phyloP scores from a whole-genome alignment of 2,113 vertebrate genomes.

The Recurvirostra avosetta region DNA sequence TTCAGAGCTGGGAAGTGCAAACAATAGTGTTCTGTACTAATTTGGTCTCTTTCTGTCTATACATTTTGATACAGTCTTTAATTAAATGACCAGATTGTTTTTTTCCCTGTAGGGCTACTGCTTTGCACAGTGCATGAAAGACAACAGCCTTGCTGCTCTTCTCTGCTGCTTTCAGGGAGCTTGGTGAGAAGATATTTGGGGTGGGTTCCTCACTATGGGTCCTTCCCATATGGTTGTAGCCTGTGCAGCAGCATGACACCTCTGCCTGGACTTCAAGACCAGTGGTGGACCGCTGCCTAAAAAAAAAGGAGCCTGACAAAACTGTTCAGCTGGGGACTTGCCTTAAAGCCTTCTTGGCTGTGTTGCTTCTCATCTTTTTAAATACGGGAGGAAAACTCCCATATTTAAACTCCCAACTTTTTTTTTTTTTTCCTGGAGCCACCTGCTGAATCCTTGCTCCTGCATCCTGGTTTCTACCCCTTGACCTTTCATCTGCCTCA shows the following conservation, averaged over 20 bases:
- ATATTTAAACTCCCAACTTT: background rate
- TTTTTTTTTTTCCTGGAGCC: background rate
- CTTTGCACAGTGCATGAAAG: background rate
- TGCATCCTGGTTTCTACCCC: background rate
- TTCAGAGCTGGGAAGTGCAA: background rate
- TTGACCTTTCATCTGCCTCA: background rate
- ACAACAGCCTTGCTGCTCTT: background rate
- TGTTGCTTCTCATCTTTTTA: background rate
- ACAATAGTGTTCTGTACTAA: background rate
- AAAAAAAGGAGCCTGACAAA: background rate
- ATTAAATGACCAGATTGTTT: background rate
- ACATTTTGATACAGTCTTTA: background rate
- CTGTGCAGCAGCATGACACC: background rate
- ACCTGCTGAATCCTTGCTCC: background rate
- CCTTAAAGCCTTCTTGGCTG: background rate
- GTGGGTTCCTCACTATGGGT: background rate
- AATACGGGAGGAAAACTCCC: background rate
- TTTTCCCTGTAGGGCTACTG: background rate
- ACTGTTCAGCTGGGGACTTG: background rate
- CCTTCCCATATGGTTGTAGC: background rate
- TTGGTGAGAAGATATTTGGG: background rate
- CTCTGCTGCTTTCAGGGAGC: background rate
- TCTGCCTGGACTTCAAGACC: background rate
- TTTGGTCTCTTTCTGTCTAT: background rate
- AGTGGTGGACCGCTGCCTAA: background rate